Base-by-base conservation (phyloP, 2,113 vertebrate species). In the Tupaia chinensis region DNA sequence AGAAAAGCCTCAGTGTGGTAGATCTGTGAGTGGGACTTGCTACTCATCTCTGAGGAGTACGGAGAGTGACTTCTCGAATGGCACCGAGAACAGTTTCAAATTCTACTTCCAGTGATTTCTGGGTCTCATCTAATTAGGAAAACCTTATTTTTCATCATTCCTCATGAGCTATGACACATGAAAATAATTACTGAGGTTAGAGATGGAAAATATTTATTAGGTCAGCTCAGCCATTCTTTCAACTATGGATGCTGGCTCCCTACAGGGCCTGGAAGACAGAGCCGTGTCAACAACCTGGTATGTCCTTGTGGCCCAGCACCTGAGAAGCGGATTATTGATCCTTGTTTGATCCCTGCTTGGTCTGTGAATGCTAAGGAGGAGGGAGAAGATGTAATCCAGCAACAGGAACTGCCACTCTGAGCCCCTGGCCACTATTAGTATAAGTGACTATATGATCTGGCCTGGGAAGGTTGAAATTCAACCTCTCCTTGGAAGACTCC, bases 151-250 rank as follows among this genome's bases (percentile, higher is more conserved):
- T 97, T 96, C 95, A 83, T 87, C 86, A 44, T 96, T 97, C 68
- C 80, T 94, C 20, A 34, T 87, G 91, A 94, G 76, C 91, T 78
- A 74, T 85, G 89, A 87, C 94, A 96, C 96, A 87, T 81, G 95
- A 88, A 87, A 95, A 95, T 94, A 81, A 95, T 95, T 95, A 91
- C 93, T 89, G 91, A 97, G 91, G 94, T 94, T 95, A 94, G 94
- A 69, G 94, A 84, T 82, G 87, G 95, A 96, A 95, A 97, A 87
- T 94, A 96, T 89, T 96, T 95, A 97, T 96, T 93, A 94, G 95
- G 96, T 94, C 91, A 96, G 78, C 92, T 93, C 11, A 22, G 77
- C 89, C 90, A 93, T 96, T 84, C 56, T 93, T 83, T 80, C 87
- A 27, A 65, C 69, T 32, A 58, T 29, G 82, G 81, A 90, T 90